These are phyloP conservation scores for Drosophila mojavensis DNA, from an alignment of 1,140 invertebrate genomes.

Conservation along the genomic window DNA sequence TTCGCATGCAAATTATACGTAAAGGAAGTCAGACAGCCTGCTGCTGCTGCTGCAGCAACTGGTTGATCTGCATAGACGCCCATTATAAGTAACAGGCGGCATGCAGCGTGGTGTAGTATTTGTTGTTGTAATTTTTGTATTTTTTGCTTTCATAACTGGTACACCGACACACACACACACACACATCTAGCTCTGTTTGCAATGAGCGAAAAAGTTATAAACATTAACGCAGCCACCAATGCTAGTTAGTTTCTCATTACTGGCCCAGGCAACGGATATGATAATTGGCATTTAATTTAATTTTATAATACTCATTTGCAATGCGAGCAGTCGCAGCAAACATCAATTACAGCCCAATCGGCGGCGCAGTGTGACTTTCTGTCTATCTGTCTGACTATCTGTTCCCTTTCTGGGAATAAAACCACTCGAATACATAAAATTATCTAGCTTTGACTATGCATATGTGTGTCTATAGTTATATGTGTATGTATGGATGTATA, in stretches of 20 bases:
- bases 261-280: slow-evolving; percentile 53
- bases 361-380: slow-evolving; percentile 40
- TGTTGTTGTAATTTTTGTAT: not conserved
- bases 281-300: slow-evolving; percentile 66
- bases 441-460: not conserved
- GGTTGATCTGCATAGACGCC: slow-evolving; percentile 62
- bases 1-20: slow-evolving; percentile 75
- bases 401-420: slow-evolving; percentile 9
- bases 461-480: not conserved
- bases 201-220: slow-evolving; percentile 39
- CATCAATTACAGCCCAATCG: slow-evolving; percentile 37
- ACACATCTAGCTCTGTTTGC: not conserved
- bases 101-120: not conserved
- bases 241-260: slow-evolving; percentile 59
- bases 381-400: not conserved
- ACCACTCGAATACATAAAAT: not conserved
- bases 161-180: slow-evolving; percentile 7
- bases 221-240: slow-evolving; percentile 38
- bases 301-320: slow-evolving; percentile 37
- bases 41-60: slow-evolving; percentile 37
- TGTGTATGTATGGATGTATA: not conserved
- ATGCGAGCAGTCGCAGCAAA: slow-evolving; percentile 10
- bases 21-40: slow-evolving; percentile 51
- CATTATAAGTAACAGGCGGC: slow-evolving; percentile 44
- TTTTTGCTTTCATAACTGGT: slow-evolving; percentile 44